Evolutionary conservation across 1,140 invertebrate genomes (phyloP).

Genomic region (Leguminivora glycinivorella): DNA sequence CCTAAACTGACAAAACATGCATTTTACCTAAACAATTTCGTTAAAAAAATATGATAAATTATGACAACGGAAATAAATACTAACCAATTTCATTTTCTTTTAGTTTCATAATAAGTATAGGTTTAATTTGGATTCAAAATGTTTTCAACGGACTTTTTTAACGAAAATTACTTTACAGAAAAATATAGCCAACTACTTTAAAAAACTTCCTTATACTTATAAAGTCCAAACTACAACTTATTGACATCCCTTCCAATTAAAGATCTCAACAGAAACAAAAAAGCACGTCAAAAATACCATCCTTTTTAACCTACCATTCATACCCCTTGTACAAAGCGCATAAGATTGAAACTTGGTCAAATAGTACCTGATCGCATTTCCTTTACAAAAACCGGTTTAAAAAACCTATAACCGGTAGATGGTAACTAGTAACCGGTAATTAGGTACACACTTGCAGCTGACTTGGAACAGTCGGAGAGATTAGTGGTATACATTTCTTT

Average conservation of each 20-base stretch:
- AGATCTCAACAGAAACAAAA: not conserved
- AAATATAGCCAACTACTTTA: not conserved
- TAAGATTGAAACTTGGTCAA: too few species aligned
- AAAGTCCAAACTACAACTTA: not conserved
- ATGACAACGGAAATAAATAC: too few species aligned
- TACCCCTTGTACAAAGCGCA: too few species aligned
- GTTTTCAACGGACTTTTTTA: too few species aligned
- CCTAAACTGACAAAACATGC: too few species aligned
- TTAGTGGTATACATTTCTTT: not conserved
- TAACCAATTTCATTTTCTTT: too few species aligned
- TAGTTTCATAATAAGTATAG: too few species aligned
- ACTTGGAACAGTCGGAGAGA: not conserved
- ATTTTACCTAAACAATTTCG: too few species aligned
- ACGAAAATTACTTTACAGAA: too few species aligned
- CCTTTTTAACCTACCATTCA: not conserved
- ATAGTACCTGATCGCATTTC: not conserved
- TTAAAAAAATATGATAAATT: too few species aligned
- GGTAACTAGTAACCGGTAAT: slow-evolving; percentile 15
- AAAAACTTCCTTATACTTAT: not conserved
- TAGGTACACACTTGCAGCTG: not conserved
- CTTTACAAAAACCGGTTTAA: not conserved
- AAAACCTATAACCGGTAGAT: slow-evolving; percentile 3
- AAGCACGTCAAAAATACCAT: not conserved
- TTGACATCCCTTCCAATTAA: not conserved
- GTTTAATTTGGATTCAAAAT: too few species aligned